phyloP scores from a whole-genome alignment of 1,140 invertebrate species.

The Hyles euphorbiae region DNA sequence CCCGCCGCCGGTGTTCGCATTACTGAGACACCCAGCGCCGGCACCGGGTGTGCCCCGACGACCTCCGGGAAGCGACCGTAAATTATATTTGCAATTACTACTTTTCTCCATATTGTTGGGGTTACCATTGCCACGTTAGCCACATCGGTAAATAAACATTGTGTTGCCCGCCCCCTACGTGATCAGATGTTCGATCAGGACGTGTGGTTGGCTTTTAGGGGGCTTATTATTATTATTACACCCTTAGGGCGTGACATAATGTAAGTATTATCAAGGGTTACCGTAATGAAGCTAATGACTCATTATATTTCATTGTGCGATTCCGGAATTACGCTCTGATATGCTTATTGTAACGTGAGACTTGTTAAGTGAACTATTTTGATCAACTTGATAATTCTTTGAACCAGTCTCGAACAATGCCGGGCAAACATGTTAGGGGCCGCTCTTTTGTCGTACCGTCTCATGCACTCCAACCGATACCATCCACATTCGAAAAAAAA shows the following conservation, averaged over 20 bases:
- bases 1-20: no score
- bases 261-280: constrained; percentile 22
- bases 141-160: no score
- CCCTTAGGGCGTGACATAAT: constrained; percentile 17
- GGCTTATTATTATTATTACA: no score
- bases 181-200: no score
- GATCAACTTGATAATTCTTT: constrained; percentile 12
- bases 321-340: constrained; percentile 28
- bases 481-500: constrained; percentile 4
- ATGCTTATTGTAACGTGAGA: constrained; percentile 11
- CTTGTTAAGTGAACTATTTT: constrained; percentile 6
- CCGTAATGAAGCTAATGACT: constrained; percentile 21
- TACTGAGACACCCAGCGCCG: no score
- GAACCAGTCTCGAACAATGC: constrained; percentile 4
- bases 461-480: constrained; percentile 2
- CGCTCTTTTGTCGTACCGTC: constrained; percentile 6
- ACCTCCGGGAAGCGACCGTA: no score
- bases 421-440: constrained; percentile 7
- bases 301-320: constrained; percentile 28
- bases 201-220: no score
- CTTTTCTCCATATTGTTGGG: no score
- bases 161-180: no score
- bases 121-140: no score
- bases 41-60: no score
- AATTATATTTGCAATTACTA: no score